Evolutionary conservation across 2,888 invertebrate species (phyloP), one percentile per base, ranked within the genome.

Genomic region (Ophioninae sp.): DNA sequence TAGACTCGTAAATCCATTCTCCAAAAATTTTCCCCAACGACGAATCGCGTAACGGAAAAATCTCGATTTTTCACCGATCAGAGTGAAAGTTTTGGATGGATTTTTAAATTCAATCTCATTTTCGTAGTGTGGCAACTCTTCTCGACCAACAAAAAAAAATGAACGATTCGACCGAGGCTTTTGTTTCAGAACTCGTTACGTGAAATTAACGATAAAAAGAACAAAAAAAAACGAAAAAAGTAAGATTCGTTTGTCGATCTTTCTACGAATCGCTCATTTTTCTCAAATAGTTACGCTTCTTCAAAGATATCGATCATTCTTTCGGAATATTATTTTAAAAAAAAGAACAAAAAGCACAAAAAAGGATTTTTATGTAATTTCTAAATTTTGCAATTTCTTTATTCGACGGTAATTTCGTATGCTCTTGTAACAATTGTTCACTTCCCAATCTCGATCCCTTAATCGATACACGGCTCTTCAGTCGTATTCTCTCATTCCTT

Each of bases 371-470:
- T 50, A 50, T 50, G 50, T 50, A 50, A 50, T 50, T 50, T 50
- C 50, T 50, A 3, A 13, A 50, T 50, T 50, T 50, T 68, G 23
- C 44, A 68, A 44, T 68, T 50, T 68, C 44, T 13, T 13, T 7
- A 17, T 23, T 50, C 10, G 21, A 23, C 44, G 65, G 23, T 39
- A 65, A 17, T 44, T 23, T 2, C 41, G 17, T 17, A 17, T 44
- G 13, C 50, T 50, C 44, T 50, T 17, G 30, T 7, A 23, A 50
- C 21, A 13, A 50, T 68, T 23, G 23, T 23, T 68, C 23, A 39
- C 8, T 30, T 73, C 39, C n/a, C 13, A 30, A 39, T 73, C 6
- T 39, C 39, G 21, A 73, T 61, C 59, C 59, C 39, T 73, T 20
- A 21, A 59, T 61, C 20, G 7, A 65, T 17, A 20, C 65, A 10